phyloP scores from a whole-genome alignment of 2,113 vertebrate species.

The Gasterosteus aculeatus region DNA sequence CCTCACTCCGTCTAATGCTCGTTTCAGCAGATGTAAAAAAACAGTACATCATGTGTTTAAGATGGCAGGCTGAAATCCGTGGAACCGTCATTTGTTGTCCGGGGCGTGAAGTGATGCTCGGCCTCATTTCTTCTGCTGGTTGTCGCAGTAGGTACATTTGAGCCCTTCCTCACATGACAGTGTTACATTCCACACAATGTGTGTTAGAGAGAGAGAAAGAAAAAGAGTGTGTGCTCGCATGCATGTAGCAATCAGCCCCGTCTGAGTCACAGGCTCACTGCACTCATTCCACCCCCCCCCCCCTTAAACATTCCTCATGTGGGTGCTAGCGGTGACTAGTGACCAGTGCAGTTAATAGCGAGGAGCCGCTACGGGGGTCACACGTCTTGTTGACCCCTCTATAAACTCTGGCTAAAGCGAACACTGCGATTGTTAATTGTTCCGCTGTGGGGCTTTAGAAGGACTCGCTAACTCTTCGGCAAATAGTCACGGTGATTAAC shows the following conservation, averaged over 20 bases:
- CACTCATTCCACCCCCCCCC: slow-evolving; percentile 31
- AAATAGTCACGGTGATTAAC: slow-evolving; percentile 43
- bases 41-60: too few relatives aligned
- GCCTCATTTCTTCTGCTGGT: slow-evolving; percentile 16
- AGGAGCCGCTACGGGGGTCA: slow-evolving; percentile 33
- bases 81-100: too few relatives aligned
- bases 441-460: slow-evolving; percentile 42
- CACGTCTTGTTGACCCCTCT: slow-evolving; percentile 49
- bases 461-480: slow-evolving; percentile 14
- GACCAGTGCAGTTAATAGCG: slow-evolving; percentile 44
- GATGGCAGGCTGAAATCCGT: too few relatives aligned
- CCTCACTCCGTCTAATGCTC: background rate
- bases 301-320: slow-evolving; percentile 67
- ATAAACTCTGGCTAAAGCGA: slow-evolving; percentile 46
- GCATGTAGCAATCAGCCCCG: background rate
- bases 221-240: background rate
- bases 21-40: too few relatives aligned
- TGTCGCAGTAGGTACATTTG: slow-evolving; percentile 15
- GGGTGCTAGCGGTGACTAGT: slow-evolving; percentile 34
- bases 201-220: background rate
- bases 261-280: slow-evolving; percentile 20
- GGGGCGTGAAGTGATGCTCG: background rate
- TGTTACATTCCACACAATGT: slow-evolving; percentile 40
- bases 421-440: slow-evolving; percentile 40
- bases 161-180: slow-evolving; percentile 44